Evolutionary conservation across 2,888 invertebrate genomes (phyloP), one percentile per base, ranked within the genome.

Genomic region (Clistopyga incitator): DNA sequence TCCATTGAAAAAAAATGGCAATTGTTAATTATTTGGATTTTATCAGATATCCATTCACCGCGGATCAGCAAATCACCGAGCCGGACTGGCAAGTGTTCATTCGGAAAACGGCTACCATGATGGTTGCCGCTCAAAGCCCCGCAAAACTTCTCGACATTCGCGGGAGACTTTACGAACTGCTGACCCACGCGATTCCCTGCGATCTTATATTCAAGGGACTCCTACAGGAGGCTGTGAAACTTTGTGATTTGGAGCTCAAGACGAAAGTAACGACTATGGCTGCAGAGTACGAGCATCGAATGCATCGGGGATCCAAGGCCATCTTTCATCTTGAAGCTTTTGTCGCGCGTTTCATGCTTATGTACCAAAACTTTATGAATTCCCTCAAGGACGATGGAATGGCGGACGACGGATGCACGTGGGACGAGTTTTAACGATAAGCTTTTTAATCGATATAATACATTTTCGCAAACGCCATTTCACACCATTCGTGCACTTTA

Each of bases 311-410:
- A 20, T 97, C 97, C 89, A 99, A 99, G 93, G 96, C 97, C 25
- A 99, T 99, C 89, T 99, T 98, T 91, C 99, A 99, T 93, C 94
- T 99, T 74, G 99, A 99, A 94, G 99, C 99, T 2, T 99, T 99
- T 94, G 97, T 99, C 67, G 98, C 98, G 0, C 97, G 97, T 89
- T 99, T 99, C 92, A 99, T 99, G 99, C 95, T 96, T 47, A 96
- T 98, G 87, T 99, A 98, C 92, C 97, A 98, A 90, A 96, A 96
- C 89, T 98, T 97, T 92, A 95, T 98, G 92, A 97, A 97, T 91
- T 64, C 3, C 38, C 3, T 64, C 6, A 64, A 42, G 38, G 64
- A 64, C 20, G 96, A 96, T 89, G 95, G 95, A 25, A 91, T 96
- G 87, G 95, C 94, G 76, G 95, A 94, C 89, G 94, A 94, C 68